Percentiles rank a stretch among this genome's conserved stretches.
These are phyloP conservation scores for Netelia fuscicornis DNA, from an alignment of 2,888 invertebrate genomes.

Conservation along the genomic window DNA sequence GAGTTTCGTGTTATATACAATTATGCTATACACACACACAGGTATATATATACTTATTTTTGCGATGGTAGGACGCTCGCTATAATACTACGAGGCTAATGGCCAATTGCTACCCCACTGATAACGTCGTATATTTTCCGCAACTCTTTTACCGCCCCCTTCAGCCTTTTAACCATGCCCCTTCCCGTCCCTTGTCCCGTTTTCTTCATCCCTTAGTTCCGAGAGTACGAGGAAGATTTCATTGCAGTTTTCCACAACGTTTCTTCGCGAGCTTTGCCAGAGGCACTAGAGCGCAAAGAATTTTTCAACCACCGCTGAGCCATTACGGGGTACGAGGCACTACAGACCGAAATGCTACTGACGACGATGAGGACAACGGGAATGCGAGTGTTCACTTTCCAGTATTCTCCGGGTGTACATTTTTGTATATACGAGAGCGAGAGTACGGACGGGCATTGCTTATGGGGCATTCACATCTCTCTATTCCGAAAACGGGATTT, in stretches of 20 bases:
- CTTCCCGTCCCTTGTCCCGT: constrained; percentile 15
- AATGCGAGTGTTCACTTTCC: constrained; percentile 22
- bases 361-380: constrained; percentile 38
- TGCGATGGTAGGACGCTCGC: constrained; percentile 14
- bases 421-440: constrained; percentile 11
- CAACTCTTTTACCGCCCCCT: constrained; percentile 38
- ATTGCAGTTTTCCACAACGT: constrained; percentile 38
- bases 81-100: constrained; percentile 61
- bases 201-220: not conserved
- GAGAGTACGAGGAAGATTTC: constrained; percentile 15
- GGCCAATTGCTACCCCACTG: constrained; percentile 70
- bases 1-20: constrained; percentile 51
- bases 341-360: constrained; percentile 29
- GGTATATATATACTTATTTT: constrained; percentile 4
- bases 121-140: constrained; percentile 65
- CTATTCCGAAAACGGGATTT: constrained; percentile 57
- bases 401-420: constrained; percentile 20
- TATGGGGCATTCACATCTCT: constrained; percentile 24
- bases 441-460: constrained; percentile 31
- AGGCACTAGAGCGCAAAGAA: constrained; percentile 25
- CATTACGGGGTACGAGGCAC: constrained; percentile 50
- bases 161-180: not conserved
- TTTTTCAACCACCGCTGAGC: constrained; percentile 39
- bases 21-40: not conserved
- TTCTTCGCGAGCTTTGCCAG: constrained; percentile 1